A percentile compares a stretch with the other conserved stretches of the same genome.
These are phyloP conservation scores for Automeris io DNA, from an alignment of 2,888 invertebrate species.

Conservation along the genomic window DNA sequence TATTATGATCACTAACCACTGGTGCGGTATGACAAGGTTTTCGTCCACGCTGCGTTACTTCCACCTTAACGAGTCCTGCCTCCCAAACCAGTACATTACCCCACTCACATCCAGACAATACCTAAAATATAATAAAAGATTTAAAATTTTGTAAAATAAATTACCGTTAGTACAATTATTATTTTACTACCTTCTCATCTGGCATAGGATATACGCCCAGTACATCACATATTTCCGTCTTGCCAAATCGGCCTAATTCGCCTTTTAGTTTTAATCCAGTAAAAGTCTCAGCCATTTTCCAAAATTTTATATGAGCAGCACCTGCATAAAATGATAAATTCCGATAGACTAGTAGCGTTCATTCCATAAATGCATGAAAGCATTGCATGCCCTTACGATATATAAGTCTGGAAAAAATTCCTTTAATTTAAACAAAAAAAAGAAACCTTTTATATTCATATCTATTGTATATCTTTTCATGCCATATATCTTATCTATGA, in stretches of 20 bases:
- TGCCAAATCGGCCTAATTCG: conserved; percentile 92
- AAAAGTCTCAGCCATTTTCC: conserved; percentile 95
- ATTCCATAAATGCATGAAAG: too few relatives aligned
- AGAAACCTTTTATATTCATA: too few relatives aligned
- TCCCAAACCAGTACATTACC: conserved; percentile 96
- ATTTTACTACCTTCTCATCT: conserved; percentile 84
- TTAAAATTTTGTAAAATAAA: background rate
- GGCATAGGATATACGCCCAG: conserved; percentile 90
- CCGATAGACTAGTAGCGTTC: too few relatives aligned
- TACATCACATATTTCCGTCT: conserved; percentile 94
- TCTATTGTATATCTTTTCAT: too few relatives aligned
- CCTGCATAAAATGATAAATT: too few relatives aligned
- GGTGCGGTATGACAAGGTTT: conserved; percentile 86
- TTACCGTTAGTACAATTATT: background rate
- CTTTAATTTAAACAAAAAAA: too few relatives aligned
- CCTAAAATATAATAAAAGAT: conserved; percentile 49
- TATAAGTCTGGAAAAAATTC: too few relatives aligned
- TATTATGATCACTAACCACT: conserved; percentile 78
- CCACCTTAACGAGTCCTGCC: conserved; percentile 90
- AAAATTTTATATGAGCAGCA: conserved; percentile 89
- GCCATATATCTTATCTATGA: too few relatives aligned
- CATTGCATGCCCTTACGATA: too few relatives aligned
- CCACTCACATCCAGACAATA: conserved; percentile 92
- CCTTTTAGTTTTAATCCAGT: conserved; percentile 94
- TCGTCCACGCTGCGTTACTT: conserved; percentile 83